Base-by-base conservation (phyloP, 2,113 vertebrate species). In the Anarrhichthys ocellatus region DNA sequence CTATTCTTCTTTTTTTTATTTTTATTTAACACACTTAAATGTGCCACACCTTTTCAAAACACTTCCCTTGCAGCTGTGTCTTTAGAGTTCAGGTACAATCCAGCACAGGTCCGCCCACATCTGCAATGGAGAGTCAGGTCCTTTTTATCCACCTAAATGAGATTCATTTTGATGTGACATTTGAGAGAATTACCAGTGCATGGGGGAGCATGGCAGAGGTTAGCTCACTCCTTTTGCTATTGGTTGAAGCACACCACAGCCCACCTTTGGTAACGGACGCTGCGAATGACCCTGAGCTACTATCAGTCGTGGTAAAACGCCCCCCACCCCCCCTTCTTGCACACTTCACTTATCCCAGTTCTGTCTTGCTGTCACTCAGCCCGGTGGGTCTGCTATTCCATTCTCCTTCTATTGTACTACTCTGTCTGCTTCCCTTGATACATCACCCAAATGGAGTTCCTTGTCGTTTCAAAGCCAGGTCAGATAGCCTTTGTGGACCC, bases 161-260 rank as follows among this genome's bases (percentile, higher is more conserved):
- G 91, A 94, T 94, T 90, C 90, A 93, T 95, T 93, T 92, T 91
- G 92, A 94, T 93, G 90, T 94, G 94, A 95, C 94, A 95, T 95
- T 95, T 94, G 90, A 92, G 92, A 89, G 92, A 93, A 93, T 92
- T 92, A 91, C 93, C 86, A 83, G 89, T 75, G 84, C 86, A 86
- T 73, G 70, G 86, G 69, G 85, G 78, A 85, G 85, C 87, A 82
- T 20, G 22, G 70, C 76, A 79, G 90, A 90, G 91, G 92, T 88
- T 91, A 90, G 85, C 78, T 77, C 50, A 9, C 87, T 88, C 74
- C 38, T 40, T 34, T 61, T 52, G 66, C 78, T n/a, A 92, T 92
- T 91, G 89, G 88, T 59, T 52, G 48, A 74, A 88, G 82, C 71
- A 58, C 66, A 82, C 75, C 83, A 82, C 84, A 70, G 73, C 84